Evolutionary conservation across 2,888 invertebrate species (phyloP).

Genomic region (Hydraecia micacea): DNA sequence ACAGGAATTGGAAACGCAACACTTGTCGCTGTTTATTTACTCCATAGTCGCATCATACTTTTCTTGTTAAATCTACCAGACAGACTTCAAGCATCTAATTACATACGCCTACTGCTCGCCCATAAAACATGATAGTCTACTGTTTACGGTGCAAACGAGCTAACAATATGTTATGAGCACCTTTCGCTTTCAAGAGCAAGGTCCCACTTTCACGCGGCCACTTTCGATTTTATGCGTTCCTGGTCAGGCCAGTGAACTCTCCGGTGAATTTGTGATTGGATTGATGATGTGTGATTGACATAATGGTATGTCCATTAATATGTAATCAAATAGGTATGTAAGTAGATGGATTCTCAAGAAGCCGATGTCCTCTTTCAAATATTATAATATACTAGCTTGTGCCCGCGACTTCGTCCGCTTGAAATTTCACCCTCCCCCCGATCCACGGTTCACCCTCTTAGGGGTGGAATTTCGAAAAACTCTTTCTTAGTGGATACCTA

Average conservation of each 20-base stretch:
- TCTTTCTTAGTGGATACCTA: too few species aligned
- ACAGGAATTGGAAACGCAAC: neutral
- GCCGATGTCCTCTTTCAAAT: neutral
- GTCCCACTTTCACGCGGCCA: conserved; percentile 74
- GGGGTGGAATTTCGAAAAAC: too few species aligned
- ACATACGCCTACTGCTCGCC: conserved; percentile 1
- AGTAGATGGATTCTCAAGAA: neutral
- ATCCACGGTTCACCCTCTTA: too few species aligned
- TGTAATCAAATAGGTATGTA: neutral
- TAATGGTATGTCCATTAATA: neutral
- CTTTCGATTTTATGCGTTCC: conserved; percentile 60
- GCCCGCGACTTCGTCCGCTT: too few species aligned
- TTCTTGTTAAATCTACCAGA: conserved; percentile 17
- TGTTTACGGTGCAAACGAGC: conserved; percentile 33
- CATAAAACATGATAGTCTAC: conserved; percentile 15
- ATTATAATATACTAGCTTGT: too few species aligned
- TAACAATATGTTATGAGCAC: conserved; percentile 59
- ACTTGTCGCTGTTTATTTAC: neutral
- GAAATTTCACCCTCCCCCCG: too few species aligned
- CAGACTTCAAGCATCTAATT: conserved; percentile 13
- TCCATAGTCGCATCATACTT: neutral
- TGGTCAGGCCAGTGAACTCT: conserved; percentile 59
- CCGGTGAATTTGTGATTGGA: conserved; percentile 10
- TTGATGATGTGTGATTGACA: conserved; percentile 19
- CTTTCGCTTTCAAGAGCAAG: conserved; percentile 82